Base-by-base conservation (phyloP, 1,140 invertebrate species). In the Ephestia elutella region DNA sequence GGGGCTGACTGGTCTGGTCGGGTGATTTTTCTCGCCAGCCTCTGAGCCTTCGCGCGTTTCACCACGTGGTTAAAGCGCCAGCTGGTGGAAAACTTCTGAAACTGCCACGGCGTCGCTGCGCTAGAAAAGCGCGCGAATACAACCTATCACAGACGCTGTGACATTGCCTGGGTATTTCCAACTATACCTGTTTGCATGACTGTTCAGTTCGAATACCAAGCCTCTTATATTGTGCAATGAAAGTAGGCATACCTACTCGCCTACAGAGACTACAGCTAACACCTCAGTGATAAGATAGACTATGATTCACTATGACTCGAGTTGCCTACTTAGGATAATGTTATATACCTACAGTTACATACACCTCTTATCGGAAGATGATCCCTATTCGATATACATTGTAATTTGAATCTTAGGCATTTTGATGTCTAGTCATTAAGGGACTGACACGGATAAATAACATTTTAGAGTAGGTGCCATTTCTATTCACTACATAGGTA, bases 1-100 rank as follows among this genome's bases (percentile, higher is more conserved):
- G 32, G 9, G 13, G 32, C 32, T 3, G 7, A 2, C 2, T 2
- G 7, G 21, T 2, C 32, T 35, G 9, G n/a, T 15, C n/a, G 13
- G 38, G 13, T 44, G 15, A 44, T 44, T 44, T 44, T 44, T 17
- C 38, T 17, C 38, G 13, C 2, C 10, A n/a, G 38, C 38, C 38
- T 44, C 11, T 15, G 0, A 8, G 38, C 38, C n/a, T 15, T 15
- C 38, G 38, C 38, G 38, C 38, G 30, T 44, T 15, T 17, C 38
- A 44, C 38, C 38, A 44, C 38, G 38, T 44, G 38, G 38, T 44
- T 15, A 44, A 44, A 44, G 21, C 50, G 50, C 50, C 50, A 11
- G n/a, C 50, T 53, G 50, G 50, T n/a, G 50, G 50, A 53, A 53
- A 53, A 53, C 5, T 53, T 53, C 19, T 53, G 21, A n/a, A 53